Evolutionary conservation across 2,888 invertebrate species (phyloP), one percentile per base, ranked within the genome.

Genomic region (Eristalis tenax): DNA sequence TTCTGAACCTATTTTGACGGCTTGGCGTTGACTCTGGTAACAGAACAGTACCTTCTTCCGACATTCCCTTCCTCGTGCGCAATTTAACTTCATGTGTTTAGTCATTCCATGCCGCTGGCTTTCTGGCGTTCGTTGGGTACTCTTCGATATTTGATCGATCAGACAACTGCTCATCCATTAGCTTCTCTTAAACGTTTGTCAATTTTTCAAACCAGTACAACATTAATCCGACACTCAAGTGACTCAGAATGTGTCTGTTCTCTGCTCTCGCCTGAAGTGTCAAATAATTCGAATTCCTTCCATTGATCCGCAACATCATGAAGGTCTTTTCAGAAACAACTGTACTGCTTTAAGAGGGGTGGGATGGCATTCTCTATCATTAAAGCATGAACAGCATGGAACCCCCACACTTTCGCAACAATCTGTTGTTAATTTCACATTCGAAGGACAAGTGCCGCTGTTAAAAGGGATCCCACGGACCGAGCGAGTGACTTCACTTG

Each of bases 401-500:
- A 18, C 0, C 43, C 43, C n/a, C n/a, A 50, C 23, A 59, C 59
- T 59, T 26, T 23, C 59, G 26, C 2, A 70, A 59, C 78, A 64
- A 75, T 80, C 68, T 70, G 43, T 35, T 86, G 32, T 78, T 82
- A 74, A 83, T 68, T 74, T 71, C 57, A 32, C 15, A 56, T 63
- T 71, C 70, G 68, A 87, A 87, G 87, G 87, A 80, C 87, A 28
- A 78, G 74, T 83, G 40, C 59, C 75, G 66, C 43, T 6, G 43
- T 6, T 50, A 83, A 73, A 75, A 22, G 23, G 87, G 63, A 75
- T 83, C 61, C 59, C 2, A n/a, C n/a, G 18, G n/a, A 50, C 59
- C 5, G 28, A 28, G 66, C 75, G 57, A 89, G 88, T 89, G 77
- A 76, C 80, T 88, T 89, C 69, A 61, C 89, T 86, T 88, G 89